Evolutionary conservation across 2,113 vertebrate genomes (phyloP).

Genomic region (Eolophus roseicapilla): DNA sequence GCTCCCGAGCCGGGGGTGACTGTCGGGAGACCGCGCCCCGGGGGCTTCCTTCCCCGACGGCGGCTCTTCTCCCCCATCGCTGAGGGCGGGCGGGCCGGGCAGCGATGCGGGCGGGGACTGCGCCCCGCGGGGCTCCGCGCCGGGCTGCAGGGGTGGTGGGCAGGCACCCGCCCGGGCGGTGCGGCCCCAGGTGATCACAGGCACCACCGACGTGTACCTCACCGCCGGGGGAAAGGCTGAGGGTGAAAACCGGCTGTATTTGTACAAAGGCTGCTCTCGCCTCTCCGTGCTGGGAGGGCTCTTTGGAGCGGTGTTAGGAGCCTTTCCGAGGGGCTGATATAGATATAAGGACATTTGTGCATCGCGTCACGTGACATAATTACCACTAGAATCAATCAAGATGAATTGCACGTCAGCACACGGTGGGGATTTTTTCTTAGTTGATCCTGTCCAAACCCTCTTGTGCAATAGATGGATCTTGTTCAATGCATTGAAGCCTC

Average conservation of each 20-base stretch:
- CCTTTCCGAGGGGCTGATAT: constrained; percentile 93
- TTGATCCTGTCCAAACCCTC: constrained; percentile 90
- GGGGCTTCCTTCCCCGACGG: neutral
- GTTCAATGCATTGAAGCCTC: constrained; percentile 89
- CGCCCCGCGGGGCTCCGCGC: neutral
- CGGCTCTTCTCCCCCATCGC: neutral
- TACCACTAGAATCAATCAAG: constrained; percentile 99
- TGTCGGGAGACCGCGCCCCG: neutral
- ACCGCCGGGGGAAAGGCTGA: neutral
- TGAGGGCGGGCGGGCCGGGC: neutral
- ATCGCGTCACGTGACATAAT: constrained; percentile 99
- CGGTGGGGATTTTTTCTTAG: constrained; percentile 94
- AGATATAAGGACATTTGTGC: constrained; percentile 99
- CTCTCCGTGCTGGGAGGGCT: constrained; percentile 80
- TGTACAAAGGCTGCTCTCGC: constrained; percentile 37
- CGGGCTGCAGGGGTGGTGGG: neutral
- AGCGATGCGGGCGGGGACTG: neutral
- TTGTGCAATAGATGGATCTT: constrained; percentile 97
- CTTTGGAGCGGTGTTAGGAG: constrained; percentile 79
- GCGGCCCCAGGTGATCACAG: constrained; percentile 71
- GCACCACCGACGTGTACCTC: constrained; percentile 7
- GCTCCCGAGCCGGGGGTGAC: neutral
- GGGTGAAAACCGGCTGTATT: neutral
- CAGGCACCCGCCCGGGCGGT: constrained; percentile 22
- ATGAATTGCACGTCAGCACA: constrained; percentile 99